phyloP scores from a whole-genome alignment of 2,113 vertebrate genomes.

The Mormyrus iriodes region DNA sequence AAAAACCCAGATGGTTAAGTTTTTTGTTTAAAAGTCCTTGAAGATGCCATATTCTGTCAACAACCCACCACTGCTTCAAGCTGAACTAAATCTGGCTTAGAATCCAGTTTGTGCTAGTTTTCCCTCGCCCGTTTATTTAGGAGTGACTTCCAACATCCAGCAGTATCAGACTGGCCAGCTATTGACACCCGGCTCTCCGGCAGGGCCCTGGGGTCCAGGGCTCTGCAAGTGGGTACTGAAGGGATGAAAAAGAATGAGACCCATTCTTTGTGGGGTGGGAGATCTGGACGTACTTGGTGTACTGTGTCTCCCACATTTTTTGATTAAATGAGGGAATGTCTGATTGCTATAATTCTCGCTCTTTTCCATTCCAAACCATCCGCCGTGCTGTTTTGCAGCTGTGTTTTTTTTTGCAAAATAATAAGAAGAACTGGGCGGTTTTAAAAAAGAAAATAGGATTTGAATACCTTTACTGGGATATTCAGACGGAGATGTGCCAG shows the following conservation, averaged over 20 bases:
- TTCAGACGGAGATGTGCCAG: not conserved
- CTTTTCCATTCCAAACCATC: not conserved
- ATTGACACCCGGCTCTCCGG: not conserved
- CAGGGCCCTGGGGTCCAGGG: not conserved
- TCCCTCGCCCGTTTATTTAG: not conserved
- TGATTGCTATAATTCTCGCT: not conserved
- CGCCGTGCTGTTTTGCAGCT: not conserved
- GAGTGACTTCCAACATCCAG: not conserved
- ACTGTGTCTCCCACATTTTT: not conserved
- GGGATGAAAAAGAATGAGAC: not conserved
- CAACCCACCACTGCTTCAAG: not conserved
- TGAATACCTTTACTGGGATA: conserved; percentile 15
- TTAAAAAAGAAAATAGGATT: not conserved
- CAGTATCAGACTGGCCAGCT: not conserved
- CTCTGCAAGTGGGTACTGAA: not conserved
- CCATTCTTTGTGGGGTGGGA: not conserved
- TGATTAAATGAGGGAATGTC: not conserved
- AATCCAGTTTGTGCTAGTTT: not conserved
- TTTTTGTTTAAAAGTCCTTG: not conserved
- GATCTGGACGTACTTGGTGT: not conserved
- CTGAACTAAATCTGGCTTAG: not conserved
- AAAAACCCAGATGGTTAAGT: conserved; percentile 6
- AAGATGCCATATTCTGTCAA: not conserved
- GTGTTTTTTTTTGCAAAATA: not conserved
- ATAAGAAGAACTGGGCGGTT: not conserved